Evolutionary conservation across 2,113 vertebrate species (phyloP).

Genomic region (Aegotheles bennettii): DNA sequence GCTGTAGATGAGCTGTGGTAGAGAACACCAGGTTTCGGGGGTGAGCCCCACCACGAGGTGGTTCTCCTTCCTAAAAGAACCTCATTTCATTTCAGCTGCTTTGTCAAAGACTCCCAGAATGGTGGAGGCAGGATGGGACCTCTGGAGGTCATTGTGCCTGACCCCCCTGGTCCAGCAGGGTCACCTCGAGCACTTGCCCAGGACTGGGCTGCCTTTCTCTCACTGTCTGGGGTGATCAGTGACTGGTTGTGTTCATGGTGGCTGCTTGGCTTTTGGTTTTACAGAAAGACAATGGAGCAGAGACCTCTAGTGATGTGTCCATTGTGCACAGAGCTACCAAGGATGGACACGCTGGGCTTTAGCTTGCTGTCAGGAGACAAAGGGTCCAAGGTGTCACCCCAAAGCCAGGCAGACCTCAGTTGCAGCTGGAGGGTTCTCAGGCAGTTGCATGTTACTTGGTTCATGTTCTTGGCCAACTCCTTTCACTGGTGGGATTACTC

Average conservation of each 20-base stretch:
- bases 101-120: background rate
- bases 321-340: background rate
- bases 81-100: background rate
- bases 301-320: background rate
- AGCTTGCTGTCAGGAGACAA: background rate
- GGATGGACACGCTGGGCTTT: background rate
- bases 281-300: background rate
- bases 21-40: background rate
- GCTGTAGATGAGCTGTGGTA: background rate
- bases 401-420: background rate
- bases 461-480: background rate
- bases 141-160: background rate
- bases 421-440: background rate
- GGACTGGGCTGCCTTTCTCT: background rate
- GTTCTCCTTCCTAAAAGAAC: background rate
- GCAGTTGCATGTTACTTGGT: background rate
- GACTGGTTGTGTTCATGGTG: background rate
- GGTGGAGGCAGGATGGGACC: background rate
- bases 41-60: accelerated
- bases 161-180: background rate
- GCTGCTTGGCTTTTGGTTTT: background rate
- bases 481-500: background rate
- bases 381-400: background rate
- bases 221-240: background rate
- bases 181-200: background rate